A percentile compares a stretch with the other conserved stretches of the same genome.
Conservation (phyloP, 2,888 invertebrate genomes). For the Platycheirus rosarum region DNA sequence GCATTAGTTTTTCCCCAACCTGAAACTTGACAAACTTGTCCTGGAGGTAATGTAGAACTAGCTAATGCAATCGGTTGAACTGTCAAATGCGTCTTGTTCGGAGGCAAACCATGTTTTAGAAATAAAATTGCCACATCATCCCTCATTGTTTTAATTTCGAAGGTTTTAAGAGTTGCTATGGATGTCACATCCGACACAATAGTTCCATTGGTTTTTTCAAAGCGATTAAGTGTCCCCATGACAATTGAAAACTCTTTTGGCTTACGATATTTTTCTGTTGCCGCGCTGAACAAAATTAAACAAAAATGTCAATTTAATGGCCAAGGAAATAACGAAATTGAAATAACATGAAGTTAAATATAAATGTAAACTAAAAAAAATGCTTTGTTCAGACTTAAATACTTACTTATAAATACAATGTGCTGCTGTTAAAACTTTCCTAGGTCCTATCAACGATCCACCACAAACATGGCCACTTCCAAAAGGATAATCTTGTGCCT, state of each 20-base stretch:
- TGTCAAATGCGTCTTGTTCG: conserved; percentile 76
- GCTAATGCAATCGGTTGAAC: conserved; percentile 77
- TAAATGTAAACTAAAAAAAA: neutral
- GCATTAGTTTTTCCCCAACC: conserved; percentile 82
- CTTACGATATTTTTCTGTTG: conserved; percentile 77
- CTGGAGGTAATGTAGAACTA: conserved; percentile 74
- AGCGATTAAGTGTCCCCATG: conserved; percentile 80
- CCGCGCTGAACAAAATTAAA: conserved; percentile 72
- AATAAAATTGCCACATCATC: conserved; percentile 81
- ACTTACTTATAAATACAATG: conserved; percentile 81
- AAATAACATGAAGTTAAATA: neutral
- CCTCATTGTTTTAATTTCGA: conserved; percentile 78
- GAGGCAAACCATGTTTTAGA: conserved; percentile 75
- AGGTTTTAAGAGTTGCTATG: conserved; percentile 78
- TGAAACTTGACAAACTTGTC: conserved; percentile 78
- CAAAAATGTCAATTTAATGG: neutral
- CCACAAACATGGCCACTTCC: conserved; percentile 81
- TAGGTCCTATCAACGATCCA: conserved; percentile 78
- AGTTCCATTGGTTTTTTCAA: conserved; percentile 77
- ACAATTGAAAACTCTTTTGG: conserved; percentile 79
- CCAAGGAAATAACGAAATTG: too few species aligned
- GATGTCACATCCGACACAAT: conserved; percentile 78
- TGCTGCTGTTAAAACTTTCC: conserved; percentile 80
- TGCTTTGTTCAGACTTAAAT: too few species aligned
- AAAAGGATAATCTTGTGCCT: conserved; percentile 77